Base-by-base conservation (phyloP, 2,888 invertebrate genomes). In the Magallana nippona region DNA sequence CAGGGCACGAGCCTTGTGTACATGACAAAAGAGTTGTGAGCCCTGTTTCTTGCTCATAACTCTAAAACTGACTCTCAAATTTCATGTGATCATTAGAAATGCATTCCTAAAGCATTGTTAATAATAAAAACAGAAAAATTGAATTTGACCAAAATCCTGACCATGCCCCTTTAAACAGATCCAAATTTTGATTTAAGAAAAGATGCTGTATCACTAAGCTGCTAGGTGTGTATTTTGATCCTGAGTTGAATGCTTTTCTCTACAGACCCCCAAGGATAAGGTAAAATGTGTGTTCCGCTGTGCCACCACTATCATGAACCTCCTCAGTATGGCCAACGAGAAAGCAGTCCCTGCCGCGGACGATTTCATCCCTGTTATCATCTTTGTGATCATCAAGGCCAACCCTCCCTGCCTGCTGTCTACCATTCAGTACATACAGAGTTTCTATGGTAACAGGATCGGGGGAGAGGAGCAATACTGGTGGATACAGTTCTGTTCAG, bases 401-500 rank as follows among this genome's bases (percentile, higher is more conserved):
- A 99, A 99, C 95, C 99, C 99, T 1, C 97, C 97, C 62, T 97
- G 97, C 84, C 95, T 99, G 86, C 96, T 99, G 85, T 99, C 99
- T 15, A 99, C 98, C 55, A 96, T 99, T 78, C 98, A 99, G 95
- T 98, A 98, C 94, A 98, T 99, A 89, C 97, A 97, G 94, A 98
- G 97, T 90, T 98, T 98, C 94, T 98, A 97, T 93, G 97, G 97
- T 84, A 96, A 96, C 88, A 96, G 96, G 87, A 95, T 98, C 85
- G 95, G 96, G 87, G 98, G 98, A 81, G 98, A 98, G 94, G 97
- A 98, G 92, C 96, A 97, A 91, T 99, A 99, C 95, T 98, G 98
- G 97, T 99, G 99, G 99, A 98, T 98, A 83, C 98, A 99, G 95
- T 99, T 99, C 95, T 97, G 97, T 93, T 97, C 98, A 0, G 98